phyloP scores from a whole-genome alignment of 2,797 vertebrate genomes.

The Eulemur albifrons region DNA sequence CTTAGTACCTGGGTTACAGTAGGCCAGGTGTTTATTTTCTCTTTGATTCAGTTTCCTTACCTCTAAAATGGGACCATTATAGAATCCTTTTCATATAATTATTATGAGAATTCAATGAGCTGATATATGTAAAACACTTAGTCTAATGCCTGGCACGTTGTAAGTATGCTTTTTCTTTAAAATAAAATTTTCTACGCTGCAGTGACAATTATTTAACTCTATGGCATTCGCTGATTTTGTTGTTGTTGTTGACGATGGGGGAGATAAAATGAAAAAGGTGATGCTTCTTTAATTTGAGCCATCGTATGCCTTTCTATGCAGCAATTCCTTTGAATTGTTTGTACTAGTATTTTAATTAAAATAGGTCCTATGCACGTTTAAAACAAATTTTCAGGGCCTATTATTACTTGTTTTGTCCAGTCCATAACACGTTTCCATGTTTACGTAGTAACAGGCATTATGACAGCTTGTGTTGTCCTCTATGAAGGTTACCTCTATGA shows the following conservation, averaged over 20 bases:
- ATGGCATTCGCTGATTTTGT: not conserved
- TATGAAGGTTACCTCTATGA: not conserved
- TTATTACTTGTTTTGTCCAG: not conserved
- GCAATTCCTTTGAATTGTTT: not conserved
- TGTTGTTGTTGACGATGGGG: not conserved
- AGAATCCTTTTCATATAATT: not conserved
- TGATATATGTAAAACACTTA: not conserved
- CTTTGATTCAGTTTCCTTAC: not conserved
- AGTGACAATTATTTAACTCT: slow-evolving; percentile 9
- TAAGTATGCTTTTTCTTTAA: not conserved
- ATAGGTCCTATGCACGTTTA: not conserved
- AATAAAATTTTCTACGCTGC: not conserved
- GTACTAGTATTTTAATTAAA: not conserved
- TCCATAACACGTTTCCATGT: not conserved
- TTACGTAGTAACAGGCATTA: not conserved
- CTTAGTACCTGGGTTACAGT: not conserved
- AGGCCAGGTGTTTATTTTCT: not conserved
- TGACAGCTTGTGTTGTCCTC: not conserved
- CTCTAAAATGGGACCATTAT: not conserved
- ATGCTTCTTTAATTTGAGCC: not conserved
- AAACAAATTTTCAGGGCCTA: not conserved
- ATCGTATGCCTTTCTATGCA: rapidly evolving
- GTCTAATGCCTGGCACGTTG: not conserved
- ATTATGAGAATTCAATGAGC: not conserved
- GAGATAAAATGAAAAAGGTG: not conserved